Evolutionary conservation across 1,140 invertebrate species (phyloP), one percentile per base, ranked within the genome.

Genomic region (Drosophila tristis): DNA sequence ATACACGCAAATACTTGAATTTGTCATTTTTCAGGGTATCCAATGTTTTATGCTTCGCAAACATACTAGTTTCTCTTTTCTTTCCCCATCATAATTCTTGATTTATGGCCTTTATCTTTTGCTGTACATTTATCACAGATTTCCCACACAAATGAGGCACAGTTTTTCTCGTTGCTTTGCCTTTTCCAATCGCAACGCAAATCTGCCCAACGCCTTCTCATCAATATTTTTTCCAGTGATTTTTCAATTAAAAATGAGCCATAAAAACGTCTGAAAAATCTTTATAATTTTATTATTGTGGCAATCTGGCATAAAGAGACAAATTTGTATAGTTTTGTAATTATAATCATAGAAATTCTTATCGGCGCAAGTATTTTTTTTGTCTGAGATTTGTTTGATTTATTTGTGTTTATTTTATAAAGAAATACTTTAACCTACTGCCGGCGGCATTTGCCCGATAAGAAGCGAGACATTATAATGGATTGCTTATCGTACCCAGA

Each of bases 101-200:
- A 35, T 57, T 57, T 50, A 57, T 68, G 65, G 8, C 9, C 25
- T 66, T 26, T 45, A 39, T 65, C 15, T 26, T 26, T 7, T 2
- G 9, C 44, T 49, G 29, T 43, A 26, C 31, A 25, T 29, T 11
- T 26, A 51, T 68, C 25, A 42, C 11, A 50, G 63, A 56, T 70
- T 56, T 70, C 63, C 60, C 64, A 67, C 64, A 35, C 64, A 65
- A 51, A 49, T 44, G 16, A 51, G 23, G 9, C 31, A 23, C 26
- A 2, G 7, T 13, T 64, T 59, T 45, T 63, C 15, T 42, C 29
- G 44, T 59, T 13, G 11, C 4, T 13, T 13, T 13, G 11, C 11
- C 11, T 39, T 39, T 39, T 8, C 25, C 1, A 15, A 43, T 9
- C 15, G 15, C 35, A 42, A 23, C 15, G 15, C 35, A 42, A 23